phyloP scores from a whole-genome alignment of 2,113 vertebrate genomes.

The Chionodraco myersi region DNA sequence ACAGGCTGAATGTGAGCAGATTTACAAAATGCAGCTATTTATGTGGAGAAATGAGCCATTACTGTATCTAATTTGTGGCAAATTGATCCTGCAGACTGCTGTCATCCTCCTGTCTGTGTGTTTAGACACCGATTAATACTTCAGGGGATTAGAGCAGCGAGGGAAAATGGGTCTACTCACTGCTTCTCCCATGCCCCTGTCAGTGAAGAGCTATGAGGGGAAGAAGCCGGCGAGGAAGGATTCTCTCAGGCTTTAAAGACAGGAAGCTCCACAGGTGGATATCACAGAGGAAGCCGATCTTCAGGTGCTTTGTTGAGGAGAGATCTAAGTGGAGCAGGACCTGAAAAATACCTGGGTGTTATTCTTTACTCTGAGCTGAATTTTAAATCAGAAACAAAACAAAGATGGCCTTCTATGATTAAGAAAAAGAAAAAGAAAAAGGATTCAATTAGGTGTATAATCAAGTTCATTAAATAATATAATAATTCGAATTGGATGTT shows the following conservation, averaged over 20 bases:
- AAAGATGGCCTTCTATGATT: neutral
- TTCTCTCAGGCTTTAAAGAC: conserved; percentile 28
- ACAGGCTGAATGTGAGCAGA: conserved; percentile 48
- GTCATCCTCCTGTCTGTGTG: conserved; percentile 65
- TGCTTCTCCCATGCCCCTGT: conserved; percentile 49
- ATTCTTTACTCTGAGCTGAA: too few species aligned
- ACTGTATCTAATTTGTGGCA: conserved; percentile 79
- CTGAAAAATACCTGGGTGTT: neutral
- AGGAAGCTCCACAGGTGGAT: conserved; percentile 24
- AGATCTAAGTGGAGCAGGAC: conserved; percentile 5
- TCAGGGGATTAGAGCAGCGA: conserved; percentile 52
- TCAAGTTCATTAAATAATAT: neutral
- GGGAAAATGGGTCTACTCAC: conserved; percentile 57
- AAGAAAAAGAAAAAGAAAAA: neutral
- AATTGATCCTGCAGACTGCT: conserved; percentile 70
- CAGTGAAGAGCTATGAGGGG: conserved; percentile 54
- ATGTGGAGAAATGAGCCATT: conserved; percentile 79
- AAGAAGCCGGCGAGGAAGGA: conserved; percentile 27
- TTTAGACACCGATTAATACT: conserved; percentile 59
- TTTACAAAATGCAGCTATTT: conserved; percentile 72
- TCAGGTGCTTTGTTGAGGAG: neutral
- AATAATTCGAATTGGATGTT: too few species aligned
- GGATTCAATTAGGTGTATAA: neutral
- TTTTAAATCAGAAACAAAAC: too few species aligned
- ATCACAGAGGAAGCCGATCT: neutral